phyloP scores from a whole-genome alignment of 2,113 vertebrate species.

The Loxodonta africana region DNA sequence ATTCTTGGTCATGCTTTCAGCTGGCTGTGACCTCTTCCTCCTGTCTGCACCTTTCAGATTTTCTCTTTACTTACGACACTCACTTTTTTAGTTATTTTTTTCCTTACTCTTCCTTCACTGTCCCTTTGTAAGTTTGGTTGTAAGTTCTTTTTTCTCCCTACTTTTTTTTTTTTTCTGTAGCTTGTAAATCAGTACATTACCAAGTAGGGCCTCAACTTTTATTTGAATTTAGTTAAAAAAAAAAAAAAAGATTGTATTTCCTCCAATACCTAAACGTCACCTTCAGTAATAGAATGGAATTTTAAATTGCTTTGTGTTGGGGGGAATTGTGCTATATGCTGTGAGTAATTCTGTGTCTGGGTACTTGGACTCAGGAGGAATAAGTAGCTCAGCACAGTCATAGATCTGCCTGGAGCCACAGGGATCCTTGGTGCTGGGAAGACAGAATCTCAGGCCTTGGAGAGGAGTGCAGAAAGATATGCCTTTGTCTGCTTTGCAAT shows the following conservation, averaged over 20 bases:
- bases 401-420: too few relatives aligned
- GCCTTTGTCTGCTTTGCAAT: not conserved
- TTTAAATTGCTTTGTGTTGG: not conserved
- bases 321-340: not conserved
- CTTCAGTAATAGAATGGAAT: not conserved
- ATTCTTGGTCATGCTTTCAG: not conserved
- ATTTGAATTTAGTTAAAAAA: not conserved
- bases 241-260: not conserved
- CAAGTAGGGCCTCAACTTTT: not conserved
- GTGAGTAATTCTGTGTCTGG: not conserved
- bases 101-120: not conserved
- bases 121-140: too few relatives aligned
- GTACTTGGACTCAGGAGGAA: not conserved
- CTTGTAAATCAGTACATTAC: not conserved
- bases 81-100: not conserved
- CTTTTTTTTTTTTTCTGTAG: not conserved
- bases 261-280: not conserved
- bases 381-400: not conserved
- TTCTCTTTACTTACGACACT: too few relatives aligned
- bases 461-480: too few relatives aligned
- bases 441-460: not conserved
- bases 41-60: not conserved
- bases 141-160: not conserved
- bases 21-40: not conserved
- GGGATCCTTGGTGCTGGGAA: not conserved